Evolutionary conservation across 35 echinoderm and acorn worm species (phyloP).

Genomic region (Patiria miniata): DNA sequence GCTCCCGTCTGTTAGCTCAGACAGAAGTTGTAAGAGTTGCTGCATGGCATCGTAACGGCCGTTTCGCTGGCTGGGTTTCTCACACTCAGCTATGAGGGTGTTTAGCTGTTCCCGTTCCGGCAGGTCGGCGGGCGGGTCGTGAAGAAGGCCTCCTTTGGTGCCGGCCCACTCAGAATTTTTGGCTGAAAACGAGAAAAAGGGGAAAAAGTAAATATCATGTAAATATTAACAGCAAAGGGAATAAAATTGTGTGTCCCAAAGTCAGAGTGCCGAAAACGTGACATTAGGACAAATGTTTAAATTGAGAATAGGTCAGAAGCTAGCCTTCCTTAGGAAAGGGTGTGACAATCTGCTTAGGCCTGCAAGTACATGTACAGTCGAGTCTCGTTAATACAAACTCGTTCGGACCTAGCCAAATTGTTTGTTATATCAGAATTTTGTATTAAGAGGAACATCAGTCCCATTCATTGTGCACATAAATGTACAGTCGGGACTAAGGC

Average conservation of each 20-base stretch:
- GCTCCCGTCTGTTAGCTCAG: constrained; percentile 32
- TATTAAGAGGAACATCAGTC: too few species aligned
- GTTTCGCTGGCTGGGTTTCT: constrained; percentile 47
- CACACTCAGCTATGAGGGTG: constrained; percentile 62
- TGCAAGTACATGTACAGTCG: too few species aligned
- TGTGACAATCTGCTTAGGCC: too few species aligned
- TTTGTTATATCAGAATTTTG: too few species aligned
- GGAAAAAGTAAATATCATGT: not conserved
- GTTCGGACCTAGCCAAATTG: too few species aligned
- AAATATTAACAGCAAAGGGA: not conserved
- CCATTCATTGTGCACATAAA: too few species aligned
- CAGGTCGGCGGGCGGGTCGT: constrained; percentile 63
- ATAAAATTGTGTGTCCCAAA: not conserved
- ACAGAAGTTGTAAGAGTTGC: constrained; percentile 48
- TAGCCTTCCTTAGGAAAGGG: too few species aligned
- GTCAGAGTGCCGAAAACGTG: too few species aligned
- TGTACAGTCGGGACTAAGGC: too few species aligned
- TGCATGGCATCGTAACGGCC: constrained; percentile 73
- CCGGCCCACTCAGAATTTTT: constrained; percentile 31
- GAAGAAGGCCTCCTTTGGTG: constrained; percentile 62
- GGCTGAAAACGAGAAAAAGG: not conserved
- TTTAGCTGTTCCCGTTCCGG: constrained; percentile 46
- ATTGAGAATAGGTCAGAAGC: too few species aligned
- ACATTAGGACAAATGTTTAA: too few species aligned
- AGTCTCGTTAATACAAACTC: too few species aligned